Conservation (phyloP, 2,113 vertebrate genomes). For the Nibea albiflora region DNA sequence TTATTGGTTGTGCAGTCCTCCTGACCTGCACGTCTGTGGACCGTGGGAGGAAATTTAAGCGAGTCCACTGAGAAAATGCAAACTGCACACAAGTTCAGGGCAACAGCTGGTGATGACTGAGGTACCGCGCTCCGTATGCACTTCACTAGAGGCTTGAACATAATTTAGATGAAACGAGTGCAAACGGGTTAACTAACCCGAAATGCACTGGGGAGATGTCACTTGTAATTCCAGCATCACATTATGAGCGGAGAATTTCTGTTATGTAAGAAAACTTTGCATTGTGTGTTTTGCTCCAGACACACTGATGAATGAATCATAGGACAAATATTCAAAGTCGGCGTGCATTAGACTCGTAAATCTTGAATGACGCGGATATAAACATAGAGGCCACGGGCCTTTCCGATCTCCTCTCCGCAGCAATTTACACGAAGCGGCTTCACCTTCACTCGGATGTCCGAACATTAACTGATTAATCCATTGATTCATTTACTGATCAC, state of each 20-base stretch:
- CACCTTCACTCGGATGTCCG: constrained; percentile 13
- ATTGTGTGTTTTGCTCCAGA: neutral
- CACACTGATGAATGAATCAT: neutral
- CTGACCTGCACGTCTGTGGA: neutral
- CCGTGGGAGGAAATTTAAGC: constrained; percentile 23
- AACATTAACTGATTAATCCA: constrained; percentile 34
- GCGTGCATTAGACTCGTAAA: neutral
- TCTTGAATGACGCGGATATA: neutral
- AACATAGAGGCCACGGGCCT: neutral
- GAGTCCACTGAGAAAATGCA: constrained; percentile 3
- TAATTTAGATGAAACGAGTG: constrained; percentile 15
- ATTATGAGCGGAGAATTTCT: neutral
- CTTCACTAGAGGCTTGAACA: constrained; percentile 16
- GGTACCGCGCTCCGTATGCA: neutral
- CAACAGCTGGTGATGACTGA: constrained; percentile 9
- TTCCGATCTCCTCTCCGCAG: neutral
- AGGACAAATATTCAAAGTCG: neutral
- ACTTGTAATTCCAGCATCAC: neutral
- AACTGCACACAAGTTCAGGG: constrained; percentile 10
- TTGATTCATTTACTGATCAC: constrained; percentile 30
- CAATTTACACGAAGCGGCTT: too few species aligned
- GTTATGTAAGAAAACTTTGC: neutral
- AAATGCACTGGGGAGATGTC: neutral
- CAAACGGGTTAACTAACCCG: neutral
- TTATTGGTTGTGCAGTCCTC: neutral